Conservation (phyloP, 2,797 vertebrate species). For the Halcyon leucocephala region DNA sequence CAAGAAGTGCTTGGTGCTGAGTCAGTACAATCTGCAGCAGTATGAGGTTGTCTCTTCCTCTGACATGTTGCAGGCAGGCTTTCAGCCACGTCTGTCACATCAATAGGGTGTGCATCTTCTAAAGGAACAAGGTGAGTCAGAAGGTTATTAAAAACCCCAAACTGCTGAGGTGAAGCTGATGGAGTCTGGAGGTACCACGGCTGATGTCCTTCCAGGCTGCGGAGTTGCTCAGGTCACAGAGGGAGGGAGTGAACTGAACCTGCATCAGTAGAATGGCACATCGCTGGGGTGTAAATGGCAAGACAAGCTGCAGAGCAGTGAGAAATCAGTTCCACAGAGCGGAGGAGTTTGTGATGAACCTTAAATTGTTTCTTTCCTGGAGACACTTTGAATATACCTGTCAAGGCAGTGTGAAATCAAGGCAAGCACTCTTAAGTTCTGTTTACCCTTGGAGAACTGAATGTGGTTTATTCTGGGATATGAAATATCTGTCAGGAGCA, state of each 20-base stretch:
- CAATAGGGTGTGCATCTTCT: neutral
- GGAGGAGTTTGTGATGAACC: neutral
- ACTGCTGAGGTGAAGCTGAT: neutral
- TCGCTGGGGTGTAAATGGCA: neutral
- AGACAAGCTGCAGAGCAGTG: neutral
- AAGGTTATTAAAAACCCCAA: neutral
- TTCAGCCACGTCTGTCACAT: neutral
- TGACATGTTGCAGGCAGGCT: neutral
- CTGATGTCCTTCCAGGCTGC: neutral
- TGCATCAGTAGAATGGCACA: accelerated
- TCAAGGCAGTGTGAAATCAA: neutral
- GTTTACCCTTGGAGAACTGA: neutral
- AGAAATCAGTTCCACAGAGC: neutral
- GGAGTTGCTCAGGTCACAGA: accelerated
- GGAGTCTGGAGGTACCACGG: accelerated
- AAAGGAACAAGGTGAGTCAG: accelerated
- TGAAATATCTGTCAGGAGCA: neutral
- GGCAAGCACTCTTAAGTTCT: neutral
- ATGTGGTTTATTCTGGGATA: neutral
- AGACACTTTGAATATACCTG: neutral
- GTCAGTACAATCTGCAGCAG: neutral
- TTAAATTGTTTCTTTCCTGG: neutral
- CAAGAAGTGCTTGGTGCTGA: neutral
- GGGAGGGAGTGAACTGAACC: neutral
- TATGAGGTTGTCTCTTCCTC: neutral